Evolutionary conservation across 2,113 vertebrate species (phyloP).

Genomic region (Carollia perspicillata): DNA sequence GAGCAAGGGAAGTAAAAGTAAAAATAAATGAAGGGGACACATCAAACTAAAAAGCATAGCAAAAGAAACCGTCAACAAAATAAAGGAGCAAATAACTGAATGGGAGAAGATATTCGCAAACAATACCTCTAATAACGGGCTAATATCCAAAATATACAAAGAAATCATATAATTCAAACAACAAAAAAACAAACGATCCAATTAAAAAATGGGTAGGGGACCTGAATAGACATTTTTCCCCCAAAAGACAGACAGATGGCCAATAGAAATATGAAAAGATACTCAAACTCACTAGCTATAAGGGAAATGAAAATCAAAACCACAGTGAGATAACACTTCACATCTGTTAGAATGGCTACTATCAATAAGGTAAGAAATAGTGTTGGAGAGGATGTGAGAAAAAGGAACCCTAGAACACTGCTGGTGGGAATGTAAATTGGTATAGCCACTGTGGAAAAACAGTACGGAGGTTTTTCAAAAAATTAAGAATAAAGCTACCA

Average conservation of each 20-base stretch:
- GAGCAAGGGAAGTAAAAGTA: neutral
- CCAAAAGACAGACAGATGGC: neutral
- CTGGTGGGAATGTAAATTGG: no score
- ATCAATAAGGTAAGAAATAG: neutral
- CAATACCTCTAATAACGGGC: neutral
- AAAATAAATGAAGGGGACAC: neutral
- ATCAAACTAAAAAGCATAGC: neutral
- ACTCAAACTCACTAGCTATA: no score
- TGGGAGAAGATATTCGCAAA: neutral
- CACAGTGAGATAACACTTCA: neutral
- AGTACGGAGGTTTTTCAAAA: no score
- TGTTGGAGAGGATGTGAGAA: neutral
- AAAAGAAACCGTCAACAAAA: neutral
- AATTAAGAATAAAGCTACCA: no score
- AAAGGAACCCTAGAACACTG: neutral
- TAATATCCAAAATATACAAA: neutral
- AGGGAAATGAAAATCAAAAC: neutral
- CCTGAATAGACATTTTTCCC: neutral
- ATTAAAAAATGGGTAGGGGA: neutral
- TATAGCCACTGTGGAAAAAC: no score
- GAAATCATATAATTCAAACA: neutral
- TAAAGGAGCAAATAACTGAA: neutral
- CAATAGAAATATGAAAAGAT: no score
- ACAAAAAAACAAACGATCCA: neutral
- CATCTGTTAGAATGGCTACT: neutral